Conservation (phyloP, 2,113 vertebrate species). For the Oncorhynchus gorbuscha region DNA sequence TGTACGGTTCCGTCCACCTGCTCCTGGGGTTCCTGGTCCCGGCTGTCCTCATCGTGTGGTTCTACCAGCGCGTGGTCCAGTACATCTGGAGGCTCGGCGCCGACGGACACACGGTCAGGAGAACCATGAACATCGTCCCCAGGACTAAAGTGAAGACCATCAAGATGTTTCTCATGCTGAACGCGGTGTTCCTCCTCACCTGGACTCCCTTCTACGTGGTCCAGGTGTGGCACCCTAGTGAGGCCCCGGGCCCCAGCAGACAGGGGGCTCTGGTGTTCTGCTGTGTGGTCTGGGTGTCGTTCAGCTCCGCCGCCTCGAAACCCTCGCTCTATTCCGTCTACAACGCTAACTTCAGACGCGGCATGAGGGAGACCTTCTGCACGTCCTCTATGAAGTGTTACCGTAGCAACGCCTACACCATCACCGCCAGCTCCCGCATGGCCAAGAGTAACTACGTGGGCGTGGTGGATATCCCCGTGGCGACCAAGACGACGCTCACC, state of each 20-base stretch:
- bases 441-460: conserved; percentile 94
- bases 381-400: conserved; percentile 98
- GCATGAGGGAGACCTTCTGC: conserved; percentile 94
- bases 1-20: conserved; percentile 75
- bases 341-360: conserved; percentile 88
- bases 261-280: conserved; percentile 81
- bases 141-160: conserved; percentile 95
- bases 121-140: conserved; percentile 91
- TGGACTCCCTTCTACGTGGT: conserved; percentile 88
- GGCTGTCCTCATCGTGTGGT: conserved; percentile 75
- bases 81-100: conserved; percentile 92
- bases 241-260: conserved; percentile 59
- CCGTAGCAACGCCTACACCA: conserved; percentile 93
- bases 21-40: conserved; percentile 82
- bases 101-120: conserved; percentile 82
- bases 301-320: conserved; percentile 91
- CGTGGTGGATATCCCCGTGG: conserved; percentile 80
- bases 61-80: conserved; percentile 90
- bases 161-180: conserved; percentile 94
- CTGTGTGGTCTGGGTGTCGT: conserved; percentile 80
- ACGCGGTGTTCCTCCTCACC: conserved; percentile 81
- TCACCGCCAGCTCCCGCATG: conserved; percentile 91
- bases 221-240: conserved; percentile 87
- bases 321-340: conserved; percentile 85
- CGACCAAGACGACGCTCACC: conserved; percentile 72